phyloP scores from a whole-genome alignment of 35 echinoderm and acorn worm genomes.

The Ophioderma brevispina region DNA sequence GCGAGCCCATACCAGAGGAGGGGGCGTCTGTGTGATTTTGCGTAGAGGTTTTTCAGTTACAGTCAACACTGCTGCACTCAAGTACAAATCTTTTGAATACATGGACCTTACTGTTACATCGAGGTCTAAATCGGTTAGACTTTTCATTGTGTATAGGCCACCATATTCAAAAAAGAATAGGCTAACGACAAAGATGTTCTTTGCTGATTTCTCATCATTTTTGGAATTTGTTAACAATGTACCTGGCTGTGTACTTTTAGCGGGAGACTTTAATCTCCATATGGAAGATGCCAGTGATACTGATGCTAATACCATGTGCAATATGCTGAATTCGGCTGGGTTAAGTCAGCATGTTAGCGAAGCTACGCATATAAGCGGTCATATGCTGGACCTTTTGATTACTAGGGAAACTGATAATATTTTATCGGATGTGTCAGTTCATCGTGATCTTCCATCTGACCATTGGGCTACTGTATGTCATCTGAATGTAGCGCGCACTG shows the following conservation, averaged over 20 bases:
- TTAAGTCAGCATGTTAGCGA: conserved; percentile 50
- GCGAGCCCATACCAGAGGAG: conserved; percentile 13
- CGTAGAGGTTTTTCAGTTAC: conserved; percentile 34
- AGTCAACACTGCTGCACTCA: not conserved
- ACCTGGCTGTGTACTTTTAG: conserved; percentile 39
- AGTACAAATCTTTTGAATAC: conserved; percentile 44
- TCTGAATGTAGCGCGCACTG: not conserved
- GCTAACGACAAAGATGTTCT: conserved; percentile 36
- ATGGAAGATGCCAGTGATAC: conserved; percentile 42
- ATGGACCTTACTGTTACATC: conserved; percentile 27
- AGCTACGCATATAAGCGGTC: conserved; percentile 42
- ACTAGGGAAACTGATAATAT: conserved; percentile 17
- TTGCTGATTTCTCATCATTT: conserved; percentile 53
- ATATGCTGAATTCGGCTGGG: conserved; percentile 28
- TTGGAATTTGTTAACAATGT: conserved; percentile 41
- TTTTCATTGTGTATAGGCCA: conserved; percentile 48
- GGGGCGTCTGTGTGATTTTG: conserved; percentile 50
- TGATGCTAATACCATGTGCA: conserved; percentile 23
- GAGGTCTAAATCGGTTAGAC: conserved; percentile 6
- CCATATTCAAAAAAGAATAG: conserved; percentile 55
- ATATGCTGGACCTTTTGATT: conserved; percentile 64
- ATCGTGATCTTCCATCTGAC: conserved; percentile 55
- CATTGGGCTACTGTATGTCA: conserved; percentile 25
- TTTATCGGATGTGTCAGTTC: conserved; percentile 26
- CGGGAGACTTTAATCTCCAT: conserved; percentile 75